These are phyloP conservation scores for Dysidea cf. avara DNA, from an alignment of 37 sponge, comb jelly and placozoan genomes.

Conservation along the genomic window DNA sequence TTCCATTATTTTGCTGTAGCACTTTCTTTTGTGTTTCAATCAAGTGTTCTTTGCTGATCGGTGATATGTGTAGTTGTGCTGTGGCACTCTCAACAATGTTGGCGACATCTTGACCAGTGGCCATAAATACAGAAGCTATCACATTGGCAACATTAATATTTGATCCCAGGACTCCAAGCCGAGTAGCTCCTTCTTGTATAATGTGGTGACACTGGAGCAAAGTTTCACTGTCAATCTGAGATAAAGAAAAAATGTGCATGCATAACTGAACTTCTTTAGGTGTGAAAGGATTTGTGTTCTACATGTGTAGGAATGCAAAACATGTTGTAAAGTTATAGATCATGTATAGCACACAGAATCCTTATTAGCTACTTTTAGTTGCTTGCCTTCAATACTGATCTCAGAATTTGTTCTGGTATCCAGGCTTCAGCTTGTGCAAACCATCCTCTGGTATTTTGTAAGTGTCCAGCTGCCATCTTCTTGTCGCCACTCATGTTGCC, in stretches of 20 bases:
- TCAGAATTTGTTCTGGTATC: conserved; percentile 68
- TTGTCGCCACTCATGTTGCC: conserved; percentile 58
- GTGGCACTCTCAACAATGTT: conserved; percentile 37
- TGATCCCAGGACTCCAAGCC: conserved; percentile 28
- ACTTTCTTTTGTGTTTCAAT: conserved; percentile 8
- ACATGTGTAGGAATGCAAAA: too few species aligned
- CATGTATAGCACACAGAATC: too few species aligned
- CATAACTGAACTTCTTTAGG: neutral
- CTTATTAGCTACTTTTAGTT: too few species aligned
- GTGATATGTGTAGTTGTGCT: conserved; percentile 24
- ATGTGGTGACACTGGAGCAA: conserved; percentile 19
- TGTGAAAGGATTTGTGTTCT: too few species aligned
- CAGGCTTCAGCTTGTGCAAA: conserved; percentile 76
- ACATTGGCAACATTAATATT: conserved; percentile 45
- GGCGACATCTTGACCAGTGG: conserved; percentile 82
- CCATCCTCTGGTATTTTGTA: conserved; percentile 36
- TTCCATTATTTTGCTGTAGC: neutral
- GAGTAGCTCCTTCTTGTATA: neutral
- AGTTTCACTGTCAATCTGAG: conserved; percentile 33
- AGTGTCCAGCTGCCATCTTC: conserved; percentile 27
- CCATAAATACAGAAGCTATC: conserved; percentile 63
- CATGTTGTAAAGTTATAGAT: too few species aligned
- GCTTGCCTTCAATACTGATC: conserved; percentile 62
- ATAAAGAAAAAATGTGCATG: neutral
- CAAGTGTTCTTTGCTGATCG: conserved; percentile 23